A percentile compares a stretch with the other conserved stretches of the same genome.
These are phyloP conservation scores for Plagodis pulveraria DNA, from an alignment of 2,888 invertebrate species.

Conservation along the genomic window DNA sequence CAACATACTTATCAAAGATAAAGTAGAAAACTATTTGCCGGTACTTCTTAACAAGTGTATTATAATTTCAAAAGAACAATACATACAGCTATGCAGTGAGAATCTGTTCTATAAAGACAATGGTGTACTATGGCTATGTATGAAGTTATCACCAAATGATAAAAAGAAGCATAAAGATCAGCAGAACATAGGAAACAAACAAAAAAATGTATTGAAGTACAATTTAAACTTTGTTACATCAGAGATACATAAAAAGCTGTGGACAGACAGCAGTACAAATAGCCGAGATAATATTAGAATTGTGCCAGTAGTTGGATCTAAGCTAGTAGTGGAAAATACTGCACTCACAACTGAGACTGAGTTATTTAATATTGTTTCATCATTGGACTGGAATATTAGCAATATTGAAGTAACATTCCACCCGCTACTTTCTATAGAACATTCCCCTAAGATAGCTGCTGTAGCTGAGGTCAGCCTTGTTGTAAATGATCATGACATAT, in stretches of 20 bases:
- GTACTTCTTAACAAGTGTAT: constrained; percentile 69
- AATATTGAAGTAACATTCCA: constrained; percentile 65
- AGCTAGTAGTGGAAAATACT: constrained; percentile 54
- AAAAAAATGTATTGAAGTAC: constrained; percentile 49
- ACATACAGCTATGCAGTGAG: constrained; percentile 69
- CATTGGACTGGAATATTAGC: constrained; percentile 55
- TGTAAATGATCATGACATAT: constrained; percentile 72
- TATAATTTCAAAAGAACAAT: constrained; percentile 68
- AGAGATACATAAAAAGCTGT: constrained; percentile 71
- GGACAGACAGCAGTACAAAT: constrained; percentile 50
- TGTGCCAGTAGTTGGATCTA: constrained; percentile 68
- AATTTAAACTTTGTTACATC: constrained; percentile 65
- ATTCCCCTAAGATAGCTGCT: constrained; percentile 72
- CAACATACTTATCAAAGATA: constrained; percentile 53
- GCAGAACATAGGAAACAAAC: constrained; percentile 39
- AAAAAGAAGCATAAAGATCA: constrained; percentile 57
- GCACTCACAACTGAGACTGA: constrained; percentile 69
- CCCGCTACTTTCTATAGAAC: constrained; percentile 65
- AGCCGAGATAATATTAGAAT: constrained; percentile 61
- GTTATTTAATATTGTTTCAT: constrained; percentile 59
- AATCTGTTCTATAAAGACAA: constrained; percentile 78
- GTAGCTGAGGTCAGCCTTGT: constrained; percentile 69
- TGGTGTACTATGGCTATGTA: constrained; percentile 71
- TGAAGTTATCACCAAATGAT: constrained; percentile 60
- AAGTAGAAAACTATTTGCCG: constrained; percentile 56